phyloP scores from a whole-genome alignment of 2,888 invertebrate genomes.

The Syritta pipiens region DNA sequence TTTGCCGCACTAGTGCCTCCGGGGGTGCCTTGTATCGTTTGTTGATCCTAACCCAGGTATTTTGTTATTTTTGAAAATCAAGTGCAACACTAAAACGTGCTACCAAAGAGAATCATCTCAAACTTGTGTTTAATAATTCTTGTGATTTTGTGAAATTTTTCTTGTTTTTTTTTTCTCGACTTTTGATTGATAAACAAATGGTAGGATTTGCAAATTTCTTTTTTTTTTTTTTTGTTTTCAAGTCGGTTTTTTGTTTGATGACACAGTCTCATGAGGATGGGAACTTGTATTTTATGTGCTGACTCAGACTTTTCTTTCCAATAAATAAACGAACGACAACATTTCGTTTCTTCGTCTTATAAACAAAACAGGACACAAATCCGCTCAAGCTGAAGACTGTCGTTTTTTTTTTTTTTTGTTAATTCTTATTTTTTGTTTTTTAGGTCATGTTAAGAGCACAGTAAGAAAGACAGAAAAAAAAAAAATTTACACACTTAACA shows the following conservation, averaged over 20 bases:
- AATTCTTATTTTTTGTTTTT: too few species aligned
- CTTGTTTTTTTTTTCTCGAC: slow-evolving; percentile 9
- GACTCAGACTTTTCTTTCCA: not conserved
- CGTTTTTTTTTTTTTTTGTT: too few species aligned
- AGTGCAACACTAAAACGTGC: slow-evolving; percentile 28
- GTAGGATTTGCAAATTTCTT: slow-evolving; percentile 24
- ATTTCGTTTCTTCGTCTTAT: not conserved
- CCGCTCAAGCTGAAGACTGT: too few species aligned
- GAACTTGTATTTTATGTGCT: too few species aligned
- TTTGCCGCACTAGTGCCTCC: not conserved
- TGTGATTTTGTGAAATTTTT: slow-evolving; percentile 2
- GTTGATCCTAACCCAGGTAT: not conserved
- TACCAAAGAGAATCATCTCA: too few species aligned
- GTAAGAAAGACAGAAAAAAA: too few species aligned
- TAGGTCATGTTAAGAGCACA: not conserved
- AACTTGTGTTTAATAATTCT: slow-evolving; percentile 11
- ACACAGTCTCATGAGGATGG: too few species aligned
- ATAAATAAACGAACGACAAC: too few species aligned
- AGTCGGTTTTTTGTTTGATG: not conserved
- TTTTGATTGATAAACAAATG: slow-evolving; percentile 18
- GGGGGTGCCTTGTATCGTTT: not conserved
- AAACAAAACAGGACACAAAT: too few species aligned
- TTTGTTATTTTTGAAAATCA: slow-evolving; percentile 18
- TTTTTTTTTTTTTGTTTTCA: not conserved
- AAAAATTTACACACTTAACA: slow-evolving; percentile 1